Base-by-base conservation (phyloP, 2,888 invertebrate species). In the Melinopterus prodromus region DNA sequence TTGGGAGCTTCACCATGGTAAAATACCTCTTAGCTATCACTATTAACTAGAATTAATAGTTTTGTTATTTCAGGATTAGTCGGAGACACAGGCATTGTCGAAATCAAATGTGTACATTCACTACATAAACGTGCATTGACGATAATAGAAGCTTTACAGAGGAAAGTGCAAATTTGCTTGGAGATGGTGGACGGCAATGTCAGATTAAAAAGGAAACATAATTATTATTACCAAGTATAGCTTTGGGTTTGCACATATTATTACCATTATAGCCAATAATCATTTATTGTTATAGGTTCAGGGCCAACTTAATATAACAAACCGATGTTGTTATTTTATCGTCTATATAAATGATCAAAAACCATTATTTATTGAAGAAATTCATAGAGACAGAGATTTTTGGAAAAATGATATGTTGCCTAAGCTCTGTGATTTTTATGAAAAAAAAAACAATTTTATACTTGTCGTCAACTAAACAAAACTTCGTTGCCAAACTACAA, bases 101-200 rank as follows among this genome's bases (percentile, higher is more conserved):
- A 79, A 77, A 79, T 70, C 77, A 81, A 76, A 37, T 79, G 81
- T 69, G 72, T 77, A 26, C 71, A 71, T 78, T 70, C 71, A 35
- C 37, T 74, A 70, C 76, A 75, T 71, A 16, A 38, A 7, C 26
- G 71, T 6, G 70, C 71, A 16, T 16, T 71, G 38, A 36, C n/a
- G 26, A n/a, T 77, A 53, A 12, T 70, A 3, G 72, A 79, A 15
- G 79, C 79, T 3, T 14, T 69, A 35, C n/a, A 0, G 6, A 75
- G 12, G 12, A 78, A 78, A 26, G 16, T 9, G 9, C 16, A 35
- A 4, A 69, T 78, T 53, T 78, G 16, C 71, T 71, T 78, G 16
- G 9, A 53, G n/a, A 78, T n/a, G 16, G 70, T n/a, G 16, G 15
- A 38, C 14, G 71, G 37, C 16, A 26, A 16, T 15, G 14, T 36